Conservation (phyloP, 92 coral and sea anemone species). For the Plumapathes pennacea region DNA sequence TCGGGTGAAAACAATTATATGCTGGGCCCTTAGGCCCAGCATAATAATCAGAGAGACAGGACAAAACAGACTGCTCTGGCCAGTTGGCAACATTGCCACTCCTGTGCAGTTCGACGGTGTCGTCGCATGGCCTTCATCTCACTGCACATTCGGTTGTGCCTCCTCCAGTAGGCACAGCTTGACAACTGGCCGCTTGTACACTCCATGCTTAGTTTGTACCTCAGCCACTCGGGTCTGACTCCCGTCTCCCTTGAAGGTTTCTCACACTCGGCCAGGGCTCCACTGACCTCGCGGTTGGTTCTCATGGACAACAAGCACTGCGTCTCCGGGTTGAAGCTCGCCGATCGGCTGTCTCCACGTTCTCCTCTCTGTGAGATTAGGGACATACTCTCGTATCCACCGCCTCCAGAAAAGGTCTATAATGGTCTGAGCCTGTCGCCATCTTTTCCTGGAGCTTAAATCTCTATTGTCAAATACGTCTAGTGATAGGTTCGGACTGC, state of each 20-base stretch:
- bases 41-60: no score
- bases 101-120: slow-evolving; percentile 24
- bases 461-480: slow-evolving; percentile 34
- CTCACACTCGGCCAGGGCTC: slow-evolving; percentile 11
- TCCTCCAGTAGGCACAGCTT: slow-evolving; percentile 28
- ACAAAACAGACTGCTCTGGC: no score
- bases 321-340: slow-evolving; percentile 6
- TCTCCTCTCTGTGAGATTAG: slow-evolving; percentile 26
- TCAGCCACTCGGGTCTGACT: slow-evolving; percentile 6
- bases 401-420: slow-evolving; percentile 40
- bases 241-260: slow-evolving; percentile 22
- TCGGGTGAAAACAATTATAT: no score
- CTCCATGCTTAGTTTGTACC: slow-evolving; percentile 24
- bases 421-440: slow-evolving; percentile 44
- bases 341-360: slow-evolving; percentile 21
- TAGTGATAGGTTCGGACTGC: slow-evolving; percentile 20
- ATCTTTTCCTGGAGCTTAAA: slow-evolving; percentile 18
- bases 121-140: no score
- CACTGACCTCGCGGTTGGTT: slow-evolving; percentile 30
- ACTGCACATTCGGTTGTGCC: slow-evolving; percentile 10
- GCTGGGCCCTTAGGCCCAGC: no score
- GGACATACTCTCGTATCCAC: slow-evolving; percentile 54
- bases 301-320: slow-evolving; percentile 35
- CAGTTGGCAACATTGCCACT: slow-evolving; percentile 43
- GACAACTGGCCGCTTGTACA: slow-evolving; percentile 16